Evolutionary conservation across 2,113 vertebrate genomes (phyloP).

Genomic region (Bombycilla garrulus): DNA sequence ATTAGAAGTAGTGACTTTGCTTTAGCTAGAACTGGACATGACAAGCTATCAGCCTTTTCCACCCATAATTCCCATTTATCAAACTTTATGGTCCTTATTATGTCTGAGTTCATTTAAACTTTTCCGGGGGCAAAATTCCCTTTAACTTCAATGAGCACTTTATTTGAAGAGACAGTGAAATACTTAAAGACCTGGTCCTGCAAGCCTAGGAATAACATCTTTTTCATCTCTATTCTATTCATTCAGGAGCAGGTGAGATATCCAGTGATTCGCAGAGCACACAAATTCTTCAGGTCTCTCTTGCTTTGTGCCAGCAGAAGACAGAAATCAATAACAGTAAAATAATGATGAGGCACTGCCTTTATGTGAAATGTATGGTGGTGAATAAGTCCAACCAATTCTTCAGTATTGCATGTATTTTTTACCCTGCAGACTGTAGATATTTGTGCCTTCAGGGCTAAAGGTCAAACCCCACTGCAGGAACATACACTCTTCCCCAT

Average conservation of each 20-base stretch:
- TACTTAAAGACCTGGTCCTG: background rate
- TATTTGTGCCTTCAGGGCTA: background rate
- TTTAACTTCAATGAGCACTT: background rate
- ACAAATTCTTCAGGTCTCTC: background rate
- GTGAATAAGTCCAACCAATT: background rate
- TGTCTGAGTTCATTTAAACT: background rate
- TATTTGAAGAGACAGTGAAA: conserved; percentile 8
- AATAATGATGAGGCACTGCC: conserved; percentile 25
- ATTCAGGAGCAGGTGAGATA: background rate
- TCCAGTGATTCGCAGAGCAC: background rate
- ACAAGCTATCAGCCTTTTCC: background rate
- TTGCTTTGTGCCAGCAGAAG: conserved; percentile 1
- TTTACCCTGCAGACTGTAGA: background rate
- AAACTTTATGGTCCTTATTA: background rate
- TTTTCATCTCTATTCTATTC: conserved; percentile 28
- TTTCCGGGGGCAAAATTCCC: conserved; percentile 17
- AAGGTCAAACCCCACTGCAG: background rate
- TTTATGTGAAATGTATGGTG: background rate
- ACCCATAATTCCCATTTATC: background rate
- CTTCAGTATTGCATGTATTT: background rate
- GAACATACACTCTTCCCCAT: background rate
- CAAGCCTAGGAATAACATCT: background rate
- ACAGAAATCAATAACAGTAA: conserved; percentile 42
- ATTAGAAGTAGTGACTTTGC: background rate
- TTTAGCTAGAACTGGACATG: background rate